phyloP scores from a whole-genome alignment of 2,888 invertebrate genomes.

The Ephialtes manifestator region DNA sequence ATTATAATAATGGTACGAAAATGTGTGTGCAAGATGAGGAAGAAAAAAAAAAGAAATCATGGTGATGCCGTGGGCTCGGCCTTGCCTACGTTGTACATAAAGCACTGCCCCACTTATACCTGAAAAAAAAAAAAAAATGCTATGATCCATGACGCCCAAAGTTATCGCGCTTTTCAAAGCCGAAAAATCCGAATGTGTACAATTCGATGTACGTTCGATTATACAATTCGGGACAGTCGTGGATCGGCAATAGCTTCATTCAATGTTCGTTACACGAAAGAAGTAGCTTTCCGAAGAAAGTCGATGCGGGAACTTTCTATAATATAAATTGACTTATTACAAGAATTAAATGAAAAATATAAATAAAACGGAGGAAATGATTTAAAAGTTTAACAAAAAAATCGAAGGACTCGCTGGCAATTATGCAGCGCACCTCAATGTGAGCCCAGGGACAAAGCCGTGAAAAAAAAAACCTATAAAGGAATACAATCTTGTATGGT shows the following conservation, averaged over 20 bases:
- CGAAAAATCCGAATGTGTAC: constrained; percentile 24
- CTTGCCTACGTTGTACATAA: constrained; percentile 79
- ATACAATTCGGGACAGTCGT: constrained; percentile 12
- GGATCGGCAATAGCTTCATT: constrained; percentile 56
- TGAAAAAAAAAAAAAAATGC: constrained; percentile 58
- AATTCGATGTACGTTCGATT: background rate
- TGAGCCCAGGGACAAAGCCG: constrained; percentile 35
- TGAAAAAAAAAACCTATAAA: constrained; percentile 30
- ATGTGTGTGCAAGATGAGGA: constrained; percentile 50
- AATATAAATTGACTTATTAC: constrained; percentile 55
- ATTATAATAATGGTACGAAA: constrained; percentile 24
- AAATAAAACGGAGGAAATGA: constrained; percentile 26
- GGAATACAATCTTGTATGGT: constrained; percentile 52
- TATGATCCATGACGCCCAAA: constrained; percentile 52
- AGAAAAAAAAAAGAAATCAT: constrained; percentile 62
- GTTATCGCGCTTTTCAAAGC: constrained; percentile 4
- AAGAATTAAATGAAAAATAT: constrained; percentile 30
- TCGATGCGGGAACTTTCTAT: constrained; percentile 57
- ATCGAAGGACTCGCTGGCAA: constrained; percentile 41
- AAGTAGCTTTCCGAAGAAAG: constrained; percentile 62
- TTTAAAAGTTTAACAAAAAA: constrained; percentile 8
- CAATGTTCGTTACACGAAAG: constrained; percentile 65
- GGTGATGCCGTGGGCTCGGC: constrained; percentile 73
- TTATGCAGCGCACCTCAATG: constrained; percentile 28
- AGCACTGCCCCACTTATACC: constrained; percentile 79